Evolutionary conservation across 1,140 invertebrate genomes (phyloP), one percentile per base, ranked within the genome.

Genomic region (Ladona fulva): DNA sequence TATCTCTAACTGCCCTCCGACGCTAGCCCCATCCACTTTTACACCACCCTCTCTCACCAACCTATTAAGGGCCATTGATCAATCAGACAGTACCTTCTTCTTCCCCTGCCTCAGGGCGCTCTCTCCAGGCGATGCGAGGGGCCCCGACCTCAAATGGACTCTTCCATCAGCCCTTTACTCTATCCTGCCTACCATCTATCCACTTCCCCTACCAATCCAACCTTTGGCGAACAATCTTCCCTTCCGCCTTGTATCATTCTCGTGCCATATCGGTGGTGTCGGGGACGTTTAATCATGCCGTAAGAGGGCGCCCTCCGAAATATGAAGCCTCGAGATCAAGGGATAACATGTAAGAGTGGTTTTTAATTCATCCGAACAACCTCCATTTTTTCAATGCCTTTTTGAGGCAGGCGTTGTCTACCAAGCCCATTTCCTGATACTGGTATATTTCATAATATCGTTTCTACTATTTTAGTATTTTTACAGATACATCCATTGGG

Each of bases 11-110:
- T 66, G 52, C 52, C 52, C 44, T 19, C 19, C 10, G 19, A 10
- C 44, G 10, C 44, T 19, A 52, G 44, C 44, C 52, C 16, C 52
- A 5, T 22, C 52, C 52, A 16, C 52, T 19, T 16, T 22, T 19
- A 66, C 52, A 16, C 52, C 52, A 12, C 52, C 52, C 52, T 66
- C 52, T 66, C 52, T 66, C 52, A 66, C 52, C 52, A 66, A 66
- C 52, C 52, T 66, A 66, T 66, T 66, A 66, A 66, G 52, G 52
- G 52, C 52, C 52, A 66, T 66, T 66, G 52, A 66, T 66, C 52
- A 66, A 66, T 66, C 52, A 66, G 52, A 66, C 52, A 66, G 16
- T 66, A 66, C 52, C 52, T 66, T 66, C 52, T 66, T 66, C 52
- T 66, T 66, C 52, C 52, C 52, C 16, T 52, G 10, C 44, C 44